These are phyloP conservation scores for Polyommatus iphigenia DNA, from an alignment of 2,888 invertebrate genomes.

Conservation along the genomic window DNA sequence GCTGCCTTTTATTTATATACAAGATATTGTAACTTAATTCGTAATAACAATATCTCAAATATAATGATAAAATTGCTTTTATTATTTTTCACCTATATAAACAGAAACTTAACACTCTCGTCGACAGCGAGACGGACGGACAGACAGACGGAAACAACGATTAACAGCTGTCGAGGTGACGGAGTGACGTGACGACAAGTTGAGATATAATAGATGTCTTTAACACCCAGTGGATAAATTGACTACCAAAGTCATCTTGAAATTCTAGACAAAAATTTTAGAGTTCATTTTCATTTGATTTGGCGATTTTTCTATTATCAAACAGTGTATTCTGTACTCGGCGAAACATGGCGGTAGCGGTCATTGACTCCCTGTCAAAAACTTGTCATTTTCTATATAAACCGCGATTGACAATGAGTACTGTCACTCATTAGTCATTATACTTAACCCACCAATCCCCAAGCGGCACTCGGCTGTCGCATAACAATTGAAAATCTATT, in stretches of 20 bases:
- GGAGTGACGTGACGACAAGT: slow-evolving; percentile 33
- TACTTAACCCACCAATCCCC: too few relatives aligned
- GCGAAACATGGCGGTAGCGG: too few relatives aligned
- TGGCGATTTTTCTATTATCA: background rate
- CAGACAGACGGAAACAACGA: slow-evolving; percentile 32
- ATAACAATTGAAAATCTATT: too few relatives aligned
- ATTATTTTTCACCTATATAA: background rate
- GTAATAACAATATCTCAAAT: background rate
- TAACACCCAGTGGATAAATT: background rate
- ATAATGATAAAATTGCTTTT: background rate
- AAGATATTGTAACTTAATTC: background rate
- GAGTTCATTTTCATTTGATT: background rate
- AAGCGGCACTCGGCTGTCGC: too few relatives aligned
- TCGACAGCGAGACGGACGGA: slow-evolving; percentile 33
- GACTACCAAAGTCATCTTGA: background rate
- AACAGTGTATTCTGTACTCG: too few relatives aligned
- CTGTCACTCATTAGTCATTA: too few relatives aligned
- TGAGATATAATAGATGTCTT: slow-evolving; percentile 19
- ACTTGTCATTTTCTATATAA: too few relatives aligned
- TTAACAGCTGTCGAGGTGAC: slow-evolving; percentile 36
- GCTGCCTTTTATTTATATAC: too few relatives aligned
- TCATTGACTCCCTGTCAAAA: too few relatives aligned
- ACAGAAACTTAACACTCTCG: slow-evolving; percentile 38
- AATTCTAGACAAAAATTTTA: background rate
- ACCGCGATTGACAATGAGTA: too few relatives aligned